Base-by-base conservation (phyloP, 92 coral and sea anemone species). In the Actinernus sp. region DNA sequence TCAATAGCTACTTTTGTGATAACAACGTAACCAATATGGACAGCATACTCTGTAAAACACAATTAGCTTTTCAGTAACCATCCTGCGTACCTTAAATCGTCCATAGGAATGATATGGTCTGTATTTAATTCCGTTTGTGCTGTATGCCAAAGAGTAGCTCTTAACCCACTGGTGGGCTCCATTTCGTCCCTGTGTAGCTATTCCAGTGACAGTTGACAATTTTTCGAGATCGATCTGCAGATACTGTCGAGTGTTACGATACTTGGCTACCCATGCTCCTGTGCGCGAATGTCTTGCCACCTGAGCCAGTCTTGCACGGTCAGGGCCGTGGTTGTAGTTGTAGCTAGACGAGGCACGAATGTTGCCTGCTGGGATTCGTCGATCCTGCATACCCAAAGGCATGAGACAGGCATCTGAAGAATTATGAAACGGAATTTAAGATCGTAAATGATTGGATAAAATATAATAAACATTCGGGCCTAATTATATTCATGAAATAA, bases 311-410 rank as follows among this genome's bases (percentile, higher is more conserved):
- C 91, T 62, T 25, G 86, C 70, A 53, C 91, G 91, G 65, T 85
- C 86, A 12, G 91, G 82, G 51, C 86, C 86, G 65, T 85, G 71
- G 22, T 78, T 78, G 49, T 77, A 78, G 75, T 77, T 76, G 65
- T 60, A 65, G 40, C 76, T 49, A 22, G 86, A 55, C 7, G 91
- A 70, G 22, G 91, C 86, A 18, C 84, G 76, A 40, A 85, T 49
- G 32, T 53, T 58, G 11, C 91, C 86, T 30, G 82, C 63, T 1
- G 69, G 67, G 19, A 85, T 65, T 18, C 91, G 65, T 25, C 73
- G 72, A 67, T 85, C 91, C 45, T 85, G 75, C 66, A 85, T 57
- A 63, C 91, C 91, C 12, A 85, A 64, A 14, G 91, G 86, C 62
- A 85, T 33, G 38, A 70, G 74, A 34, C 85, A 84, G n/a, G 73